Evolutionary conservation across 2,113 vertebrate genomes (phyloP), one percentile per base, ranked within the genome.

Genomic region (Plotosus lineatus): DNA sequence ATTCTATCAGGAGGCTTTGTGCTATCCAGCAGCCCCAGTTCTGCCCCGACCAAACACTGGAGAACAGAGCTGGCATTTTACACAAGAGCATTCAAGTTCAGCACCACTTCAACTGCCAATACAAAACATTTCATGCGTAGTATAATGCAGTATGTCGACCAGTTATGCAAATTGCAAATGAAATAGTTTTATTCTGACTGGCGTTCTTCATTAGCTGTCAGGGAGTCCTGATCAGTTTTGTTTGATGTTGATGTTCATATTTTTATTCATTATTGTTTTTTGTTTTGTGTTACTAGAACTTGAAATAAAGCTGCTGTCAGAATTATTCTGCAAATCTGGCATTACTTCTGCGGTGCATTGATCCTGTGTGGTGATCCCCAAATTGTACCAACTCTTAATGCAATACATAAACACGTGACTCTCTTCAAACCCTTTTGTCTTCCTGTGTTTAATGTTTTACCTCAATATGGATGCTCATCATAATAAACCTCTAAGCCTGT

Each of bases 1-100:
- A 90, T 91, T 93, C 90, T 95, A 93, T 92, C 89, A 91, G 83
- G 85, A 86, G 82, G 88, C 86, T 91, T 89, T 92, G 92, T 89
- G 89, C 81, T 90, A 87, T 55, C 81, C 82, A 88, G 84, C 63
- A 82, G 33, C 48, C 69, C 65, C 51, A 87, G 88, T 88, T 88
- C 89, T 89, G 80, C 53, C 44, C 73, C 33, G 23, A 76, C 73
- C 21, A 86, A 87, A 75, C 86, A 85, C 73, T 76, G 85, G 84
- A 86, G 83, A 87, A 87, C 84, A 80, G 63, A 87, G 84, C 78
- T 83, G 80, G 77, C 78, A 86, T 75, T 82, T 85, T 66, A 55
- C 77, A 78, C 79, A 78, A 46, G 63, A 36, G 75, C 74, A 75
- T 61, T 46, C 83, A 51, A 82, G 73, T 72, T 63, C 50, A 33